Conservation (phyloP, 1,140 invertebrate genomes). For the Fopius arisanus region DNA sequence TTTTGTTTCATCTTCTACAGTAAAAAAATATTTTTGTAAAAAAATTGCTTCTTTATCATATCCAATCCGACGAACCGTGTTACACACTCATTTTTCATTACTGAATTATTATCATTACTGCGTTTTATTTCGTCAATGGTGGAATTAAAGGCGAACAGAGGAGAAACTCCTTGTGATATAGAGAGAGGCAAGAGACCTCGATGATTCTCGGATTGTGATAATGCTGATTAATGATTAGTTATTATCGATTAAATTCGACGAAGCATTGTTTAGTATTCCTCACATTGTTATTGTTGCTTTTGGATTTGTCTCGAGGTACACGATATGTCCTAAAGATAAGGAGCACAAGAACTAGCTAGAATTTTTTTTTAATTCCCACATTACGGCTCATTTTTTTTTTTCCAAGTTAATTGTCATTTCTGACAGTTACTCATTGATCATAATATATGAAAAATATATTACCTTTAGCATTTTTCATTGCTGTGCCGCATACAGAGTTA, state of each 20-base stretch:
- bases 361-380: not conserved
- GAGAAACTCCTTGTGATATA: not conserved
- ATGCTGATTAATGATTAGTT: constrained; percentile 7
- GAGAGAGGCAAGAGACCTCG: not conserved
- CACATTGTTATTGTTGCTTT: constrained; percentile 4
- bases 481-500: constrained; percentile 5
- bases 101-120: not conserved
- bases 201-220: constrained; percentile 2
- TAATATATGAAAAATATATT: constrained; percentile 10
- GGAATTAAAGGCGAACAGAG: not conserved
- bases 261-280: not conserved
- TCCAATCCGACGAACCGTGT: not conserved
- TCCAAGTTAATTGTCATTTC: not conserved
- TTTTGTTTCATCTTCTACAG: constrained; percentile 33
- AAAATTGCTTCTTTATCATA: constrained; percentile 29
- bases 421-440: not conserved
- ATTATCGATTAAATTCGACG: constrained; percentile 9
- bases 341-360: constrained; percentile 2
- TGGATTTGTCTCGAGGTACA: constrained; percentile 10
- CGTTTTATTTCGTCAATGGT: not conserved
- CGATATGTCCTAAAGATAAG: constrained; percentile 8
- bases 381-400: not conserved
- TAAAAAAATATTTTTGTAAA: constrained; percentile 59
- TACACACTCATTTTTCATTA: constrained; percentile 4
- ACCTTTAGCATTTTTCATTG: constrained; percentile 6